These are phyloP conservation scores for Meteorus cinctellus DNA, from an alignment of 2,888 invertebrate species.

Conservation along the genomic window DNA sequence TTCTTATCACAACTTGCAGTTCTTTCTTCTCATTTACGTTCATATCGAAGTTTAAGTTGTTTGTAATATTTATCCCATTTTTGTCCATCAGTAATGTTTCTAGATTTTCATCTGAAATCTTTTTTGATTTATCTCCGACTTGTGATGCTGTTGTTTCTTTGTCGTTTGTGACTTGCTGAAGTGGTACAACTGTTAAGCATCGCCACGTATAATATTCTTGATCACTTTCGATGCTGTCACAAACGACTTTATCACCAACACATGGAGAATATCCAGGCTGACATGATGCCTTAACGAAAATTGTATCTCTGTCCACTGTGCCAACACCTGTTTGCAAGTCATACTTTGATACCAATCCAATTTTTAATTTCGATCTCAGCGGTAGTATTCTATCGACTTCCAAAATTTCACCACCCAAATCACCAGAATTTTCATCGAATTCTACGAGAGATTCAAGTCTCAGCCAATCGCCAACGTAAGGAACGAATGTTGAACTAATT, in stretches of 20 bases:
- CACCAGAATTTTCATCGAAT: conserved; percentile 76
- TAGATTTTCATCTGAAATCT: conserved; percentile 41
- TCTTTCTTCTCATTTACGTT: conserved; percentile 72
- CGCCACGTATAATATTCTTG: conserved; percentile 78
- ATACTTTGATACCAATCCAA: conserved; percentile 75
- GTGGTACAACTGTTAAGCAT: conserved; percentile 75
- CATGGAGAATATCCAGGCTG: conserved; percentile 76
- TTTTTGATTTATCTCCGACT: not conserved
- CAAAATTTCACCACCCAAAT: conserved; percentile 77
- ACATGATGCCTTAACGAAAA: conserved; percentile 77
- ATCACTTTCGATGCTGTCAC: conserved; percentile 84
- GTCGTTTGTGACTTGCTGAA: conserved; percentile 48
- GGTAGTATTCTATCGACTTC: conserved; percentile 78
- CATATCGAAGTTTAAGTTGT: conserved; percentile 71
- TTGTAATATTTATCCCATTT: conserved; percentile 76
- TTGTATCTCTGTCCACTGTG: conserved; percentile 77
- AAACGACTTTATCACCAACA: conserved; percentile 78
- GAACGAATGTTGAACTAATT: conserved; percentile 79
- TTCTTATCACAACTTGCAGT: conserved; percentile 74
- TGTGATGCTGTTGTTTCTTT: not conserved
- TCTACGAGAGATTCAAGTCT: conserved; percentile 79
- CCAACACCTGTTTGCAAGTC: conserved; percentile 71
- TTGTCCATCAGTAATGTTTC: conserved; percentile 70
- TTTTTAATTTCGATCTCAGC: conserved; percentile 76
- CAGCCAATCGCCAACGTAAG: conserved; percentile 82